These are phyloP conservation scores for Holocentrus rufus DNA, from an alignment of 2,797 vertebrate species.

Conservation along the genomic window DNA sequence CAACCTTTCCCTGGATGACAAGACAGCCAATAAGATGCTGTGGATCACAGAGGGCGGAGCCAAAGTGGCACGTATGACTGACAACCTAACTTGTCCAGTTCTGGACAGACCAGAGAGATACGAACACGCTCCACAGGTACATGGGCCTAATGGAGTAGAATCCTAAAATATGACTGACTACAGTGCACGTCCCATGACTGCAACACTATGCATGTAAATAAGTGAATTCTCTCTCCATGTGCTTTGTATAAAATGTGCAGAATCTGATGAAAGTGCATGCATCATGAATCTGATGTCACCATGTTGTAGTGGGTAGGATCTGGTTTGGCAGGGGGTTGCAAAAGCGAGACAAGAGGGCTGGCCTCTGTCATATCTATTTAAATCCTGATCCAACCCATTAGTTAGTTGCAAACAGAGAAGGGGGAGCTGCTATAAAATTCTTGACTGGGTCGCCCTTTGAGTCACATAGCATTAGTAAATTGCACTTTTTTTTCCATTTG, in stretches of 20 bases:
- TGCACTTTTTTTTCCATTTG: constrained; percentile 7
- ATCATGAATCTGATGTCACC: background rate
- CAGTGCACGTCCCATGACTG: no score
- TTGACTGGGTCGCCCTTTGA: background rate
- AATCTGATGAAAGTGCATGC: background rate
- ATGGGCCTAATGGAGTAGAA: background rate
- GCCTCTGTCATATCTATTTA: constrained; percentile 44
- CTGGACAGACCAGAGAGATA: constrained; percentile 78
- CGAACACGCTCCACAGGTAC: constrained; percentile 77
- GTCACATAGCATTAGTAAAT: background rate
- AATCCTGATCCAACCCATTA: constrained; percentile 20
- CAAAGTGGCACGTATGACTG: constrained; percentile 74
- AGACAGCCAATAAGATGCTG: constrained; percentile 77
- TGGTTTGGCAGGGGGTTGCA: no score
- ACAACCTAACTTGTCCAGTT: constrained; percentile 71
- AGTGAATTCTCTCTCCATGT: background rate
- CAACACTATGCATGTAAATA: background rate
- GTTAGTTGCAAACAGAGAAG: constrained; percentile 11
- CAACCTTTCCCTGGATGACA: constrained; percentile 72
- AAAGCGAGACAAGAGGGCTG: constrained; percentile 11
- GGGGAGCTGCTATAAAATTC: constrained; percentile 15
- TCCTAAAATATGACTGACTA: background rate
- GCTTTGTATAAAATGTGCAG: background rate
- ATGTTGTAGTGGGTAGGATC: background rate
- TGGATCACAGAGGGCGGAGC: constrained; percentile 74